Conservation (phyloP, 1,140 invertebrate species). For the Ditylenchus dipsaci region DNA sequence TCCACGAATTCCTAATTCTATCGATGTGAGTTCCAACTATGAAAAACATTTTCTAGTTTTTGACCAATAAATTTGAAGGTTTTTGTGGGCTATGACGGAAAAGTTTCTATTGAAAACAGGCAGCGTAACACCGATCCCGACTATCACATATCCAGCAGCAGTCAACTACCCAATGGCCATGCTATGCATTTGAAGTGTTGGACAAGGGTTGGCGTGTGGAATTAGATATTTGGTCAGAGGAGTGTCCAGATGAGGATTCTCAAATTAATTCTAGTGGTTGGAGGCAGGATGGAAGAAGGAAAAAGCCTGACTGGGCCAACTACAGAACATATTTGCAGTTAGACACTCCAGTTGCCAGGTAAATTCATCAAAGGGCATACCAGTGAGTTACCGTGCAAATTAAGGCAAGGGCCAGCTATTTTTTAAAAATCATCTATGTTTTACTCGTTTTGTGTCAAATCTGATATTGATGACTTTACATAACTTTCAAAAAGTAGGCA, state of each 20-base stretch:
- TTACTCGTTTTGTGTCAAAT: too few relatives aligned
- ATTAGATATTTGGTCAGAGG: slow-evolving; percentile 44
- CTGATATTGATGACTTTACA: too few relatives aligned
- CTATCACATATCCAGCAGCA: slow-evolving; percentile 21
- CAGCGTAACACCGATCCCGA: slow-evolving; percentile 10
- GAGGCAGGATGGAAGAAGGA: not conserved
- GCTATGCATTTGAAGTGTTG: slow-evolving; percentile 45
- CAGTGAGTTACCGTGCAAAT: too few relatives aligned
- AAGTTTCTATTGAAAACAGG: slow-evolving; percentile 46
- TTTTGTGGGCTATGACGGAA: slow-evolving; percentile 51
- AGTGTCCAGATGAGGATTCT: slow-evolving; percentile 24
- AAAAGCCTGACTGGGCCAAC: slow-evolving; percentile 6
- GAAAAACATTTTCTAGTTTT: slow-evolving; percentile 2
- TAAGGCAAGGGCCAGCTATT: too few relatives aligned
- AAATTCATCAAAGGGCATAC: too few relatives aligned
- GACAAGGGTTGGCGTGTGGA: slow-evolving; percentile 53
- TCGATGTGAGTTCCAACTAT: slow-evolving; percentile 13
- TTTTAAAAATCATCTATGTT: too few relatives aligned
- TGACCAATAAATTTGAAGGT: slow-evolving; percentile 33
- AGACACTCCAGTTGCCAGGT: slow-evolving; percentile 46
- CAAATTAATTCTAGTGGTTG: too few relatives aligned
- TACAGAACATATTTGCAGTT: slow-evolving; percentile 45
- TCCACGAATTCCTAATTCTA: slow-evolving; percentile 18
- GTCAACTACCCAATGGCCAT: slow-evolving; percentile 33
- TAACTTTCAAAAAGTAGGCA: too few relatives aligned